These are phyloP conservation scores for Rhinoderma darwinii DNA, from an alignment of 2,113 vertebrate species.

Conservation along the genomic window DNA sequence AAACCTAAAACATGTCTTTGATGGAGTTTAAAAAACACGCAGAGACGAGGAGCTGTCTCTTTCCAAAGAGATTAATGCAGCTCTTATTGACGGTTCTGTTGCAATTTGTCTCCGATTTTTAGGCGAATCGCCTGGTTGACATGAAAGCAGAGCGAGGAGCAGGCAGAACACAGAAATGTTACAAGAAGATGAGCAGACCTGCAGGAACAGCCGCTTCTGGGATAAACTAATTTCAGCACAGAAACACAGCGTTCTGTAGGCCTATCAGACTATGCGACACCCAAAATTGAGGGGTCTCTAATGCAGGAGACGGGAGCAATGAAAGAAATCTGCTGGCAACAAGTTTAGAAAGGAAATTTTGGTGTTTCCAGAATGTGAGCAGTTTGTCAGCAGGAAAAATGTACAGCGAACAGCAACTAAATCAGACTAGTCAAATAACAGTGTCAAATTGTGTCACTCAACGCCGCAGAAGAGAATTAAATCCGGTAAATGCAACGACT, in stretches of 20 bases:
- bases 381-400: neutral
- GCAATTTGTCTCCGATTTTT: conserved; percentile 54
- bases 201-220: neutral
- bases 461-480: neutral
- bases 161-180: conserved; percentile 25
- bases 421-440: neutral
- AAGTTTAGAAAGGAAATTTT: neutral
- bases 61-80: conserved; percentile 51
- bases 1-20: conserved; percentile 55
- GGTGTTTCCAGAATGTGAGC: neutral
- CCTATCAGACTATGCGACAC: neutral
- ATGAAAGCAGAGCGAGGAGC: conserved; percentile 28
- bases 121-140: conserved; percentile 27
- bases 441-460: neutral
- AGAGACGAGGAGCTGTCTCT: conserved; percentile 51
- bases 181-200: conserved; percentile 7
- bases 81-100: conserved; percentile 54
- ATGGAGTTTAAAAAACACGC: conserved; percentile 55
- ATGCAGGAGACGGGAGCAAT: neutral
- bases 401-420: neutral
- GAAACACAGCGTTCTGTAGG: neutral
- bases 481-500: neutral
- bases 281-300: neutral
- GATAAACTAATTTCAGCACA: neutral
- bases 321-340: conserved; percentile 26